These are phyloP conservation scores for Drosophila orena DNA, from an alignment of 1,140 invertebrate species.

Conservation along the genomic window DNA sequence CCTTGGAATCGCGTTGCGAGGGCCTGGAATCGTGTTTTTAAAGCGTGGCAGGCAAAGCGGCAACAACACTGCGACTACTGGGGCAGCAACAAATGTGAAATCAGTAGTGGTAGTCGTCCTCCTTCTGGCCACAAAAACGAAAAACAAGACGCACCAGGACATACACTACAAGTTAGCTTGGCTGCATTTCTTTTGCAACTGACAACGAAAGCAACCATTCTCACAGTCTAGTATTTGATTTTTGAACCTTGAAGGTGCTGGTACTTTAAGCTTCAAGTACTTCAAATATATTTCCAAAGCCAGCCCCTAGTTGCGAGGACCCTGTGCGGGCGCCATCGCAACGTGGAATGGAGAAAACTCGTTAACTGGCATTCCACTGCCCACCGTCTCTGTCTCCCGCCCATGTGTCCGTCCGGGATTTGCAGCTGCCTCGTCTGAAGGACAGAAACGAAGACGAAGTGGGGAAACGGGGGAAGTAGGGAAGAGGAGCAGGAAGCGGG, in stretches of 20 bases:
- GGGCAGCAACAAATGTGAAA: constrained; percentile 41
- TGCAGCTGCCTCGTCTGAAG: constrained; percentile 49
- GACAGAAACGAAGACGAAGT: neutral
- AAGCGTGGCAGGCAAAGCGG: constrained; percentile 40
- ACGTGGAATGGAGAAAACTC: constrained; percentile 65
- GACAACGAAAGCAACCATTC: no score
- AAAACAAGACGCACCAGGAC: constrained; percentile 15
- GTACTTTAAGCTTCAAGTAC: neutral
- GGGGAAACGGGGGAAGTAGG: neutral
- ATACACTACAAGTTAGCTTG: no score
- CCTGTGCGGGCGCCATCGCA: constrained; percentile 3
- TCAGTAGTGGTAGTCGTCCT: constrained; percentile 1
- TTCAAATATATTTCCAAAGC: neutral
- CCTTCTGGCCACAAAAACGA: neutral
- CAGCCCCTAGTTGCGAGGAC: constrained; percentile 1
- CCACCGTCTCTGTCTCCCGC: constrained; percentile 7
- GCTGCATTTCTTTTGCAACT: no score
- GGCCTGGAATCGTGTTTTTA: constrained; percentile 59
- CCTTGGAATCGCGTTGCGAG: constrained; percentile 25
- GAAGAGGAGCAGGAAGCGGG: neutral
- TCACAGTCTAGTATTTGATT: no score
- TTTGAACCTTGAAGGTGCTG: no score
- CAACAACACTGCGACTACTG: constrained; percentile 13
- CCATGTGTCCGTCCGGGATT: constrained; percentile 45
- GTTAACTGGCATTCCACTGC: constrained; percentile 75